Conservation (phyloP, 2,888 invertebrate genomes). For the Prosapia bicincta region DNA sequence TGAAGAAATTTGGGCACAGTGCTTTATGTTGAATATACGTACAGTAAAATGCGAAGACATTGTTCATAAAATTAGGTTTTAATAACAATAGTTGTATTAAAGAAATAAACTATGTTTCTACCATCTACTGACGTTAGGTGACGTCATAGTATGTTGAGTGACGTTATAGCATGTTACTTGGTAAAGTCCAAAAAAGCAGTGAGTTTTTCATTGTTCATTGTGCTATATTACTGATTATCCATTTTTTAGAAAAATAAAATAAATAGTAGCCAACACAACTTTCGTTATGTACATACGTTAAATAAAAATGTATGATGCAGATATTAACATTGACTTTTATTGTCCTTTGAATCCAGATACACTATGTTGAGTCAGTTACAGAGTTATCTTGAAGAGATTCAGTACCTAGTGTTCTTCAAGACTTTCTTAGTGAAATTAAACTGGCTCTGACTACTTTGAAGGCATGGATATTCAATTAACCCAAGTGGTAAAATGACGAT, state of each 20-base stretch:
- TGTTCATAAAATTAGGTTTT: not conserved
- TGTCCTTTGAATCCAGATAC: too few relatives aligned
- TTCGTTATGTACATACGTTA: conserved; percentile 27
- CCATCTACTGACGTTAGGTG: not conserved
- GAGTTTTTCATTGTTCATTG: not conserved
- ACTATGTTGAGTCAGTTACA: too few relatives aligned
- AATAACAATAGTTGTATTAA: not conserved
- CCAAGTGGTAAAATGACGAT: too few relatives aligned
- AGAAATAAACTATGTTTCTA: not conserved
- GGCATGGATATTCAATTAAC: too few relatives aligned
- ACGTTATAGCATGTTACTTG: not conserved
- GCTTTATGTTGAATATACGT: not conserved
- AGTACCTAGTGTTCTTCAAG: too few relatives aligned
- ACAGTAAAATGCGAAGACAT: conserved; percentile 1
- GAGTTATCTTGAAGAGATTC: too few relatives aligned
- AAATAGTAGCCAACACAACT: not conserved
- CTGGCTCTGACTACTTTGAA: too few relatives aligned
- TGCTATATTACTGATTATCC: not conserved
- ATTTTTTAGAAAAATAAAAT: not conserved
- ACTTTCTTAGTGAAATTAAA: too few relatives aligned
- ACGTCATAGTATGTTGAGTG: too few relatives aligned
- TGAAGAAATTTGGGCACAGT: not conserved
- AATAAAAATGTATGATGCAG: conserved; percentile 16
- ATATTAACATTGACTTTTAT: not conserved
- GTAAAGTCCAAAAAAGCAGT: not conserved